Base-by-base conservation (phyloP, 2,888 invertebrate genomes). In the Latrodectus elegans region DNA sequence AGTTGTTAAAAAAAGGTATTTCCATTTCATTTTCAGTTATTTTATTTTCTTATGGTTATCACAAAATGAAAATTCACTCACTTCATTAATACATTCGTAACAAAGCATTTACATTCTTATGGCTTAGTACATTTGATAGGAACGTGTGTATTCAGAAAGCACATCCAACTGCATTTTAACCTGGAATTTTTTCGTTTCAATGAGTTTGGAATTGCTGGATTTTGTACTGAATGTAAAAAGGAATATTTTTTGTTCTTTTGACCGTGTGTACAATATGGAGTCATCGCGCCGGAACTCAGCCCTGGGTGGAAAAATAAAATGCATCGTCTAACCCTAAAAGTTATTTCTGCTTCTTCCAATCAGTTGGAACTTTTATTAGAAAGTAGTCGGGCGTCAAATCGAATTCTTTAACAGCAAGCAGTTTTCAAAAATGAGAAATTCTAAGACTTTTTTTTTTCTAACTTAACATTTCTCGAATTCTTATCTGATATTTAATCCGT, bases 361-460 rank as follows among this genome's bases (percentile, higher is more conserved):
- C 82, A 82, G 82, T 38, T 51, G 17, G 38, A 49, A 75, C 70
- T 82, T 82, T 82, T 82, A 82, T 82, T 82, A 82, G 82, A 82
- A 82, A 4, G 68, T 60, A 82, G 68, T 49, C 82, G 70, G 68
- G 82, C 82, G 82, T 75, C 82, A 82, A 82, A 82, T 82, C 82
- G 82, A 82, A 82, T 82, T 82, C 75, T 68, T 82, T 82, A 55
- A 70, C 12, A n/a, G 60, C n/a, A 22, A 52, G 81, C 51, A 65
- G 81, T 73, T 81, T 73, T 53, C 60, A 71, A 72, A 81, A 81
- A 81, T 74, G 73, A 74, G 53, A 17, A 38, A 70, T 51, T 80
- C 80, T 17, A 65, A 60, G 11, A 51, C 51, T 76, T 76, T 80
- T 79, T 76, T 80, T 79, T 64, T 55, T 68, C 17, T 70, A 38